A percentile compares a stretch with the other conserved stretches of the same genome.
These are phyloP conservation scores for Diplogasteroides magnus DNA, from an alignment of 1,140 invertebrate genomes.

Conservation along the genomic window DNA sequence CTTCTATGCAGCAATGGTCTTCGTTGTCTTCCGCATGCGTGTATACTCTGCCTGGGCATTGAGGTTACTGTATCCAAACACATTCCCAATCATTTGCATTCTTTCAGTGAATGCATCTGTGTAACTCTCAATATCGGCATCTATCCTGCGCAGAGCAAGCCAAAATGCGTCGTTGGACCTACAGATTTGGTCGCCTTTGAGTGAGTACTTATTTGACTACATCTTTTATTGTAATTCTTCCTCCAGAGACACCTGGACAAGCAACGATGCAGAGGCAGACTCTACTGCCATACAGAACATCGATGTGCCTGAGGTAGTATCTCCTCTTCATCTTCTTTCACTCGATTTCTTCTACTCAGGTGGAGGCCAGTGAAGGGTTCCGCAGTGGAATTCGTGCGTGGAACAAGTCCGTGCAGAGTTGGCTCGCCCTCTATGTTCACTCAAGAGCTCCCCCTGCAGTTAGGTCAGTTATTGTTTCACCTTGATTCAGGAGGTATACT, in stretches of 20 bases:
- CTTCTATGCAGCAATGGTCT: slow-evolving; percentile 78
- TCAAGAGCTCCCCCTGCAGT: slow-evolving; percentile 72
- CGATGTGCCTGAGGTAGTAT: slow-evolving; percentile 33
- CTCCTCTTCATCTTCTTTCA: no score
- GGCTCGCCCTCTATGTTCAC: slow-evolving; percentile 82
- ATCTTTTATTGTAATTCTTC: no score
- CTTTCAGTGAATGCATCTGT: slow-evolving; percentile 80
- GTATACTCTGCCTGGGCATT: slow-evolving; percentile 66
- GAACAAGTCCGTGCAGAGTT: slow-evolving; percentile 92
- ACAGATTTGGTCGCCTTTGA: slow-evolving; percentile 60
- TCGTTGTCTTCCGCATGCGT: slow-evolving; percentile 78
- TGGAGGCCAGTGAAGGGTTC: slow-evolving; percentile 50
- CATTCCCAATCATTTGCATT: slow-evolving; percentile 60
- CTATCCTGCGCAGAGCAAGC: slow-evolving; percentile 70
- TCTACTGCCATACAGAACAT: slow-evolving; percentile 68
- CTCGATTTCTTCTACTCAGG: slow-evolving; percentile 7
- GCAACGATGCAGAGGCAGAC: slow-evolving; percentile 63
- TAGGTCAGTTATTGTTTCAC: slow-evolving; percentile 57
- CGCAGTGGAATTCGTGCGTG: slow-evolving; percentile 75
- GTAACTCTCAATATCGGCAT: slow-evolving; percentile 80
- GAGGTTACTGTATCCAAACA: neutral
- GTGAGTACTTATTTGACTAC: no score
- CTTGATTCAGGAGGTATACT: neutral
- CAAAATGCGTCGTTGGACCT: slow-evolving; percentile 75
- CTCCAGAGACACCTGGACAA: no score